Evolutionary conservation across 2,113 vertebrate species (phyloP).

Genomic region (Dermatemys mawii): DNA sequence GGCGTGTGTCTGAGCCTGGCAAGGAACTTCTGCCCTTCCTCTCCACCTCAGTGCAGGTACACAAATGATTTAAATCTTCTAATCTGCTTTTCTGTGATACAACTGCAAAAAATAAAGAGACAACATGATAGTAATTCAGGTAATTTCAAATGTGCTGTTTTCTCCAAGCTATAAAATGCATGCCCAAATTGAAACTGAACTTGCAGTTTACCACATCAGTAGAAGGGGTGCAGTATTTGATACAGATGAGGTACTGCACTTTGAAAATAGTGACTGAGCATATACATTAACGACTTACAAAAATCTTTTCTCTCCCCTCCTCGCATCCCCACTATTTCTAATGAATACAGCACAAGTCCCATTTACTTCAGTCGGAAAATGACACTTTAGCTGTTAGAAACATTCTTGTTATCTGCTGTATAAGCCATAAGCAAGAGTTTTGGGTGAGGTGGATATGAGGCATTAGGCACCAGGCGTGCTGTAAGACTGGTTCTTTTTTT

Average conservation of each 20-base stretch:
- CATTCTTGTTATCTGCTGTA: background rate
- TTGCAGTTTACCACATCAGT: background rate
- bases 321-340: background rate
- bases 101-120: conserved; percentile 59
- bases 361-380: background rate
- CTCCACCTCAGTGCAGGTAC: conserved; percentile 31
- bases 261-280: background rate
- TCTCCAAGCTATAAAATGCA: conserved; percentile 17
- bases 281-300: background rate
- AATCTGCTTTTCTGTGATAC: conserved; percentile 38
- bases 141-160: conserved; percentile 45
- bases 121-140: conserved; percentile 8
- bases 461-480: conserved; percentile 61
- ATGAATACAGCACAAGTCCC: background rate
- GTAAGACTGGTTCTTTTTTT: conserved; percentile 17
- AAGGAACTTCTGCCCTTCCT: conserved; percentile 42
- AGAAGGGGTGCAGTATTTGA: background rate
- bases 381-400: background rate
- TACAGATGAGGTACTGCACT: background rate
- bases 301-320: background rate
- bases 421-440: background rate
- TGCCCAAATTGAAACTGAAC: conserved; percentile 15
- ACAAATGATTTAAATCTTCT: conserved; percentile 50
- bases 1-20: conserved; percentile 58
- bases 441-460: conserved; percentile 31